A percentile compares a stretch with the other conserved stretches of the same genome.
Conservation (phyloP, 2,797 vertebrate genomes). For the Squalus acanthias region DNA sequence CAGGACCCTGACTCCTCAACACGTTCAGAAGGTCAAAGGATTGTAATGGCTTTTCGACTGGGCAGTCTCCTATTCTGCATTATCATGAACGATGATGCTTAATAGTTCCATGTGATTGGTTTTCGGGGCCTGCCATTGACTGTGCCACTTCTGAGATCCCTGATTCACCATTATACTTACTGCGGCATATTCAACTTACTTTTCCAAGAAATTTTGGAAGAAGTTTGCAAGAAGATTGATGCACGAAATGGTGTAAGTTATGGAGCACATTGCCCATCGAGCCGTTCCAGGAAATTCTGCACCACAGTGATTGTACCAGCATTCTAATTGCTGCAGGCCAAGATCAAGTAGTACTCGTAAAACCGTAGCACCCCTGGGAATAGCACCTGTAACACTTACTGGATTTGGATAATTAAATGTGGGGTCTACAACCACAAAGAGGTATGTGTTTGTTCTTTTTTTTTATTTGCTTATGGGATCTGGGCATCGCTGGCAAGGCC, state of each 20-base stretch:
- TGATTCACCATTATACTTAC: not conserved
- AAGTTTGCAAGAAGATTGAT: not conserved
- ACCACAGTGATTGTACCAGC: not conserved
- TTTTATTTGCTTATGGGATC: too few species aligned
- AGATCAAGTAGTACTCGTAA: not conserved
- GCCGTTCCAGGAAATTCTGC: not conserved
- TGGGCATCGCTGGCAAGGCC: too few species aligned
- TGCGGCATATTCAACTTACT: not conserved
- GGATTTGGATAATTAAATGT: not conserved
- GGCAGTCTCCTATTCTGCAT: not conserved
- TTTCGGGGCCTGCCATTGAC: not conserved
- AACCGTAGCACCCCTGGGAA: not conserved
- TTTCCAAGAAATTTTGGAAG: not conserved
- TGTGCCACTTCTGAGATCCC: not conserved
- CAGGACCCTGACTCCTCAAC: not conserved
- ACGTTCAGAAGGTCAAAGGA: not conserved
- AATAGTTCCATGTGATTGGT: not conserved
- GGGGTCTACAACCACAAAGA: not conserved
- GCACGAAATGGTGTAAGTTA: not conserved
- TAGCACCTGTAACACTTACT: not conserved
- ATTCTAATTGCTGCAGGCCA: not conserved
- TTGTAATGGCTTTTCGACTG: not conserved
- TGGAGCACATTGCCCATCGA: not conserved
- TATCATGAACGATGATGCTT: not conserved
- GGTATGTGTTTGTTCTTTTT: not conserved